Conservation (phyloP, 2,888 invertebrate genomes). For the Cantharis rustica region DNA sequence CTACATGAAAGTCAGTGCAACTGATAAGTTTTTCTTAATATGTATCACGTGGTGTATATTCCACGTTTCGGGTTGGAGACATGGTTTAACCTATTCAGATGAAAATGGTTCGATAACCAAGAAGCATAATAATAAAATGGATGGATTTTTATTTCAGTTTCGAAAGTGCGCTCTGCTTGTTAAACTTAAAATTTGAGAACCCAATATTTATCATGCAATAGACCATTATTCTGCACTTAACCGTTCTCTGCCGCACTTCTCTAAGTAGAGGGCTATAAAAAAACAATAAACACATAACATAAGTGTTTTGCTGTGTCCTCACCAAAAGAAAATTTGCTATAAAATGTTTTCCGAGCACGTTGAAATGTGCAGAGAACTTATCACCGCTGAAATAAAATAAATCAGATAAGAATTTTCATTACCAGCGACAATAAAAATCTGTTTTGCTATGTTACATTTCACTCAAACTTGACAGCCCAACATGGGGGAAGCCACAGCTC, state of each 20-base stretch:
- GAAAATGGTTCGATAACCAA: too few relatives aligned
- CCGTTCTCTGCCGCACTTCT: not conserved
- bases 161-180: not conserved
- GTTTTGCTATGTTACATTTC: not conserved
- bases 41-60: too few relatives aligned
- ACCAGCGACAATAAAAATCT: not conserved
- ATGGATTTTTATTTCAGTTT: too few relatives aligned
- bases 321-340: not conserved
- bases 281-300: not conserved
- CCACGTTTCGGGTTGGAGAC: too few relatives aligned
- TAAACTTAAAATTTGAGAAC: not conserved
- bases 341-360: not conserved
- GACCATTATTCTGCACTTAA: not conserved
- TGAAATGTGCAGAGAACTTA: not conserved
- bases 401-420: not conserved
- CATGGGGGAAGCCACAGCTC: not conserved
- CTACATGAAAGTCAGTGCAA: not conserved
- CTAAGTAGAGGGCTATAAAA: not conserved
- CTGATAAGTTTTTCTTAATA: too few relatives aligned
- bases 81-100: too few relatives aligned
- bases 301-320: not conserved
- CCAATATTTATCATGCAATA: not conserved
- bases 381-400: not conserved
- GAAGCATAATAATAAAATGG: too few relatives aligned
- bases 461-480: not conserved